A percentile compares a stretch with the other conserved stretches of the same genome.
These are phyloP conservation scores for Bugulina stolonifera DNA, from an alignment of 2,888 invertebrate genomes.

Conservation along the genomic window DNA sequence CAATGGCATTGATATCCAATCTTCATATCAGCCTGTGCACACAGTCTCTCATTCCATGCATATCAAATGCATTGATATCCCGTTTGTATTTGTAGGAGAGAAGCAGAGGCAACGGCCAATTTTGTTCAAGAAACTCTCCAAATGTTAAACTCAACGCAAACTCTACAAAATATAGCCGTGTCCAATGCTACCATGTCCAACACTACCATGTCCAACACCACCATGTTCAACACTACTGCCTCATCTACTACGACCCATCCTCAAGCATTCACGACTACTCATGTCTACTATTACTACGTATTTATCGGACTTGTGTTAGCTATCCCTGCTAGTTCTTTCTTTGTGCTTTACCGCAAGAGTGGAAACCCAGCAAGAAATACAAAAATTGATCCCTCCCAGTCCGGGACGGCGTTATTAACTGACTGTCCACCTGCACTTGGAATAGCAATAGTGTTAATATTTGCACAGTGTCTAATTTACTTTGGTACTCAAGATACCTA, in stretches of 20 bases:
- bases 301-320: neutral
- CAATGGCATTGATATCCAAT: too few relatives aligned
- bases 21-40: too few relatives aligned
- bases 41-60: too few relatives aligned
- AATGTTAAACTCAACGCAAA: too few relatives aligned
- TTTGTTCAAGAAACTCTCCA: too few relatives aligned
- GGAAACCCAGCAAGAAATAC: neutral
- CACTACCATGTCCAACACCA: too few relatives aligned
- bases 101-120: too few relatives aligned
- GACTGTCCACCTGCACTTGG: neutral
- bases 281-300: constrained; percentile 16
- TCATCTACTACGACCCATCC: too few relatives aligned
- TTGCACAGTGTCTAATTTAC: constrained; percentile 22
- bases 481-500: constrained; percentile 26
- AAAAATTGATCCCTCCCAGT: neutral
- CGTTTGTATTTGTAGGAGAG: too few relatives aligned
- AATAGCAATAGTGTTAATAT: neutral
- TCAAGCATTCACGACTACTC: neutral
- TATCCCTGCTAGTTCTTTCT: constrained; percentile 8
- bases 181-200: too few relatives aligned
- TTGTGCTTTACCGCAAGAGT: neutral
- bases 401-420: neutral
- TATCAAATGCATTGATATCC: too few relatives aligned
- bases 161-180: too few relatives aligned
- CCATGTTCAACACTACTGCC: neutral